Base-by-base conservation (phyloP, 1,140 invertebrate genomes). In the Drosophila bipectinata region DNA sequence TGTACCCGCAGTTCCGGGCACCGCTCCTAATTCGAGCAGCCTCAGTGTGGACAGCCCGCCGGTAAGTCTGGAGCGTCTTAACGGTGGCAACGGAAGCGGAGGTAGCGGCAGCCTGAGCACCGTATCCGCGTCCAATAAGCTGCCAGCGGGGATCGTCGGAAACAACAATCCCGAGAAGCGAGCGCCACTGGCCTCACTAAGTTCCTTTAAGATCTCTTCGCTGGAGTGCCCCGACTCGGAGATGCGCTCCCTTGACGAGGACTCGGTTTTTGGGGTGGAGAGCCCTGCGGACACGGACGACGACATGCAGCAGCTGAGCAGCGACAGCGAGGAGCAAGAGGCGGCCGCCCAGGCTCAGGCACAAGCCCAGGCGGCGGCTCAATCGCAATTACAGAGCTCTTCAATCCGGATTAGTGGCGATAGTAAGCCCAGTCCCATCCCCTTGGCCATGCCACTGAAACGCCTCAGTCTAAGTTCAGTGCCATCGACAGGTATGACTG, bases 301-400 rank as follows among this genome's bases (percentile, higher is more conserved):
- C 81, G 96, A 96, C 88, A 94, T 96, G 58, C 95, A 96, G 69
- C 95, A 95, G 66, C 95, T 96, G 85, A 96, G 95, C 44, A 96
- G 95, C 28, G 96, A 96, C 83, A 96, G 95, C 78, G 96, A 96
- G 59, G 94, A 93, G 39, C 84, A 78, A 74, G 71, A 75, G 54
- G 56, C 53, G 18, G 62, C 60, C 15, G 24, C 55, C 10, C 44
- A 26, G 15, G 54, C 57, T n/a, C 41, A 37, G 30, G 49, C 57
- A 1, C 15, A 49, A 30, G 44, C 57, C 1, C 24, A 51, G 48
- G 14, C 57, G 8, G 32, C 28, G 9, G 18, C 28, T 4, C 57
- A 54, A 10, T 45, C 51, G 2, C 47, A 75, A 15, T 15, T 26
- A 6, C 60, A 64, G n/a, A n/a, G 21, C 24, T 24, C 62, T 10